Percentiles rank a stretch among this genome's conserved stretches.
These are phyloP conservation scores for Pyrrhura leucotis DNA, from an alignment of 2,797 vertebrate species.

Conservation along the genomic window DNA sequence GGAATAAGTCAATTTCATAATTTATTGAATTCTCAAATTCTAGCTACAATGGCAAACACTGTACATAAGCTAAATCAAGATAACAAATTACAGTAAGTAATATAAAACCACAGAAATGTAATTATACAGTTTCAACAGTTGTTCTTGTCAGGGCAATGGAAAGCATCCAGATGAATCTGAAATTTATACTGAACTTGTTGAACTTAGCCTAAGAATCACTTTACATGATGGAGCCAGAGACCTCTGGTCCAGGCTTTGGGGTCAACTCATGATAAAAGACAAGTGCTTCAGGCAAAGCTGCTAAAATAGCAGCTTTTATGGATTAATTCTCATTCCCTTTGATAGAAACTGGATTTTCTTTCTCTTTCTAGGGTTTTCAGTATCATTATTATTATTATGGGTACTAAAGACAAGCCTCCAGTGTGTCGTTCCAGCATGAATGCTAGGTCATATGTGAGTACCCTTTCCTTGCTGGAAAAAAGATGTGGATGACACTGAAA, in stretches of 20 bases:
- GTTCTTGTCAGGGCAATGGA: background rate
- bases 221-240: background rate
- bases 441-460: background rate
- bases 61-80: background rate
- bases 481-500: background rate
- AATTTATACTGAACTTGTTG: background rate
- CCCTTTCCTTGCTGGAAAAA: background rate
- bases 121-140: background rate
- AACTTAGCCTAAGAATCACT: background rate
- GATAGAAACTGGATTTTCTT: background rate
- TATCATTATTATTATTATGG: background rate
- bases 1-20: constrained; percentile 57
- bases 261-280: background rate
- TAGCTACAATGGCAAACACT: background rate
- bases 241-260: background rate
- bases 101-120: constrained; percentile 4
- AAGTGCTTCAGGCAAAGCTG: background rate
- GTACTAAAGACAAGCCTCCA: background rate
- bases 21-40: constrained; percentile 47
- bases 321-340: background rate
- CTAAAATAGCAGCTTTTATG: background rate
- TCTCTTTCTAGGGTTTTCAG: background rate
- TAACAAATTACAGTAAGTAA: background rate
- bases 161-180: background rate
- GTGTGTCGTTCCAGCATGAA: background rate